Evolutionary conservation across 2,888 invertebrate genomes (phyloP).

Genomic region (Euzophera pinguis): DNA sequence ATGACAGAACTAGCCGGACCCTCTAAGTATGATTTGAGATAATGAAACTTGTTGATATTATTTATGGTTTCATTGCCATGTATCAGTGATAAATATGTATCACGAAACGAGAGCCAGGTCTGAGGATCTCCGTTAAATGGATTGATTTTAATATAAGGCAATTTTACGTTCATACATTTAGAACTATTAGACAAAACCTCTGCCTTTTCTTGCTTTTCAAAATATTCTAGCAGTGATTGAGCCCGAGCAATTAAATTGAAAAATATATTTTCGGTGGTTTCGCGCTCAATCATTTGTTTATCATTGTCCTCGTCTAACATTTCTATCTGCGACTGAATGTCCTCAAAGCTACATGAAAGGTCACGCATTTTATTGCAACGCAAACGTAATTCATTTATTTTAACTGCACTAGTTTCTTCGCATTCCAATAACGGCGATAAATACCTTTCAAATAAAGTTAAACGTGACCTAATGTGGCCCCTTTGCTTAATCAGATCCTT

Average conservation of each 20-base stretch:
- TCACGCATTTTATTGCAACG: constrained; percentile 15
- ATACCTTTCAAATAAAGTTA: constrained; percentile 16
- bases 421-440: constrained; percentile 13
- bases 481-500: constrained; percentile 15
- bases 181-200: not conserved
- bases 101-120: not conserved
- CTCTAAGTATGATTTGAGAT: too few relatives aligned
- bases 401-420: constrained; percentile 6
- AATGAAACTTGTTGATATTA: too few relatives aligned
- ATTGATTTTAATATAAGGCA: not conserved
- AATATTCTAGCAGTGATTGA: not conserved
- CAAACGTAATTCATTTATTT: constrained; percentile 13
- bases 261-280: not conserved
- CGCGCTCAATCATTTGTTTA: not conserved
- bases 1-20: too few relatives aligned
- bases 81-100: not conserved
- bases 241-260: not conserved
- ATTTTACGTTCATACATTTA: not conserved
- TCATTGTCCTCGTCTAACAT: not conserved
- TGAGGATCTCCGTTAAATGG: not conserved
- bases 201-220: not conserved
- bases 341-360: constrained; percentile 6
- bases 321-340: not conserved
- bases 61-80: too few relatives aligned
- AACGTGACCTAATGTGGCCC: constrained; percentile 10